A percentile compares a stretch with the other conserved stretches of the same genome.
phyloP scores from a whole-genome alignment of 2,888 invertebrate species.

The Sarcophaga subvicina region DNA sequence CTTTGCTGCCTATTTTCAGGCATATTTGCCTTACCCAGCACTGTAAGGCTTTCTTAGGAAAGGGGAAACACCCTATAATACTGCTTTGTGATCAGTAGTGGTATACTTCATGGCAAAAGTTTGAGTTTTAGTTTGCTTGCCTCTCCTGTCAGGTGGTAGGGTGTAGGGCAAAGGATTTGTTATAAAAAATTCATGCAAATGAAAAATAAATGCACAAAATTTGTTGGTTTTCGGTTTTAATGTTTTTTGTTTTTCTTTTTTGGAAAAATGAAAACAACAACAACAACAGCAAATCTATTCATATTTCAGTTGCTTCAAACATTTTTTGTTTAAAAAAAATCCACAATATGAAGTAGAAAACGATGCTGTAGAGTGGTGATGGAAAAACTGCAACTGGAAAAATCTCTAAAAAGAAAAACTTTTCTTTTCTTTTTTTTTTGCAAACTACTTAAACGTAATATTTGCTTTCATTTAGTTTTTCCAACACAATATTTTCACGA shows the following conservation, averaged over 20 bases:
- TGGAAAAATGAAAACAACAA: background rate
- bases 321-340: slow-evolving; percentile 36
- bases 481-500: background rate
- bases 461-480: slow-evolving; percentile 57
- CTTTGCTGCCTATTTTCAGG: too few relatives aligned
- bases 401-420: slow-evolving; percentile 14
- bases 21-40: too few relatives aligned
- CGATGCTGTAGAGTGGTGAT: background rate
- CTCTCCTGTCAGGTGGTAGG: background rate
- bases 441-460: slow-evolving; percentile 53
- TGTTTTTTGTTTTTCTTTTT: background rate
- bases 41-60: too few relatives aligned
- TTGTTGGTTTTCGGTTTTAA: slow-evolving; percentile 21
- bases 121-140: background rate
- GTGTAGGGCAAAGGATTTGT: slow-evolving; percentile 61
- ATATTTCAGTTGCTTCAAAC: slow-evolving; percentile 43
- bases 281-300: slow-evolving; percentile 52
- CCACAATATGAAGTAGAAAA: background rate
- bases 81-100: too few relatives aligned
- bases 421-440: background rate
- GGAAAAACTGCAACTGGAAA: background rate
- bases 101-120: too few relatives aligned
- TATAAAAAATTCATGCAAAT: slow-evolving; percentile 80
- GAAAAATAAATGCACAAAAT: slow-evolving; percentile 78
- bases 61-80: too few relatives aligned